Evolutionary conservation across 2,113 vertebrate genomes (phyloP).

Genomic region (Spea multiplicata): DNA sequence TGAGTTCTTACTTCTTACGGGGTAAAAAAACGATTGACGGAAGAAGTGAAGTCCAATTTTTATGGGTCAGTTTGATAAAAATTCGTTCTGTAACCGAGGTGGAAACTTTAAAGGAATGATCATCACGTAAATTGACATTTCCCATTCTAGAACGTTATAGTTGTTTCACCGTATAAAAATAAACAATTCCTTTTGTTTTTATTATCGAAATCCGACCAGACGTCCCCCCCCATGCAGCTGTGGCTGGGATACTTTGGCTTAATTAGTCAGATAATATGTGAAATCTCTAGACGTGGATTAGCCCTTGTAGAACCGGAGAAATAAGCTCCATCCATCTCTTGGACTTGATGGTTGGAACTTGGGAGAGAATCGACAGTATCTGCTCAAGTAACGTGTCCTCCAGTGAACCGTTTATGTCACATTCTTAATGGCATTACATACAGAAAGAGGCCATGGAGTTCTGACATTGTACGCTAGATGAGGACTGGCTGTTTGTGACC

Average conservation of each 20-base stretch:
- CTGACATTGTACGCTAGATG: not conserved
- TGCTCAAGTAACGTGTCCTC: not conserved
- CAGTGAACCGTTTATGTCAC: not conserved
- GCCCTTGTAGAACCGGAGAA: not conserved
- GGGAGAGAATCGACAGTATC: not conserved
- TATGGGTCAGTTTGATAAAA: too few species aligned
- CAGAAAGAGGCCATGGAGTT: not conserved
- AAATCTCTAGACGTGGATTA: not conserved
- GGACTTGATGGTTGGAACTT: not conserved
- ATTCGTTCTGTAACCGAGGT: too few species aligned
- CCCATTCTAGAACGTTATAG: too few species aligned
- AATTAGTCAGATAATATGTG: constrained; percentile 8
- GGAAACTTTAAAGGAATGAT: too few species aligned
- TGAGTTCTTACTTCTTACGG: too few species aligned
- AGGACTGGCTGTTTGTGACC: not conserved
- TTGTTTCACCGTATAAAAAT: too few species aligned
- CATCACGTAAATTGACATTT: too few species aligned
- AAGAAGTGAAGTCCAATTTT: too few species aligned
- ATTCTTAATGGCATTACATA: not conserved
- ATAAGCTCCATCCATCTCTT: not conserved
- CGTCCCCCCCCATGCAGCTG: not conserved
- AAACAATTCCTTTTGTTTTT: too few species aligned
- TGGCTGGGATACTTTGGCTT: not conserved
- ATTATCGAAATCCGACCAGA: too few species aligned
- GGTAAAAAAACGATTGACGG: too few species aligned